Evolutionary conservation across 2,797 vertebrate species (phyloP).

Genomic region (Coccyzus lansbergi): DNA sequence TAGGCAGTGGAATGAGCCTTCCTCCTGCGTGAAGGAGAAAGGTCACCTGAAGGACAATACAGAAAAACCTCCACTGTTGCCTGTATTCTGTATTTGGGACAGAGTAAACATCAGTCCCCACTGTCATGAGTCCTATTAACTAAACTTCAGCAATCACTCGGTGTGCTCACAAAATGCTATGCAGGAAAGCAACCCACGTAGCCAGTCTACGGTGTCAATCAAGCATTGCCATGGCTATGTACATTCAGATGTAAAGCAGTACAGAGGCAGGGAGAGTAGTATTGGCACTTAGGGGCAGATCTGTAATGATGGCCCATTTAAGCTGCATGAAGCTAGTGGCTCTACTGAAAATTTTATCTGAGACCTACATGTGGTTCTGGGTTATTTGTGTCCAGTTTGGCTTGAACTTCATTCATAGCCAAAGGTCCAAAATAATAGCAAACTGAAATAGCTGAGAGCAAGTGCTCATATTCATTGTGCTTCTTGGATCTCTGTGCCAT

Average conservation of each 20-base stretch:
- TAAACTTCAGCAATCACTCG: background rate
- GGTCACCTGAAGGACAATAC: background rate
- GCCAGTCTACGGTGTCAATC: background rate
- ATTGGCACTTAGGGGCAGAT: background rate
- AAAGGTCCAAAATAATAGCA: conserved; percentile 47
- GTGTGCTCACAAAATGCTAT: background rate
- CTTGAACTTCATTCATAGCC: conserved; percentile 13
- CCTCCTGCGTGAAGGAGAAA: background rate
- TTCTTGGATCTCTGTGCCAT: background rate
- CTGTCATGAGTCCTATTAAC: background rate
- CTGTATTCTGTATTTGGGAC: rapidly evolving
- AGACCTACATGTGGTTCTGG: background rate
- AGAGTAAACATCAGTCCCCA: background rate
- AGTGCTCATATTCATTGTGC: background rate
- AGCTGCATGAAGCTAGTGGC: background rate
- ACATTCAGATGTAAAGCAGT: background rate
- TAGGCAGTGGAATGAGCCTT: background rate
- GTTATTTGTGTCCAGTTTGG: conserved; percentile 29
- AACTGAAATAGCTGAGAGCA: conserved; percentile 3
- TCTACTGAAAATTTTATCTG: background rate
- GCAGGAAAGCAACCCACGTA: background rate
- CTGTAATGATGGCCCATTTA: background rate
- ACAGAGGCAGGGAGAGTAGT: background rate
- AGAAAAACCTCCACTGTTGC: background rate
- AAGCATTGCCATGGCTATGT: background rate